Evolutionary conservation across 2,888 invertebrate genomes (phyloP), one percentile per base, ranked within the genome.

Genomic region (Chrysodeixis includens): DNA sequence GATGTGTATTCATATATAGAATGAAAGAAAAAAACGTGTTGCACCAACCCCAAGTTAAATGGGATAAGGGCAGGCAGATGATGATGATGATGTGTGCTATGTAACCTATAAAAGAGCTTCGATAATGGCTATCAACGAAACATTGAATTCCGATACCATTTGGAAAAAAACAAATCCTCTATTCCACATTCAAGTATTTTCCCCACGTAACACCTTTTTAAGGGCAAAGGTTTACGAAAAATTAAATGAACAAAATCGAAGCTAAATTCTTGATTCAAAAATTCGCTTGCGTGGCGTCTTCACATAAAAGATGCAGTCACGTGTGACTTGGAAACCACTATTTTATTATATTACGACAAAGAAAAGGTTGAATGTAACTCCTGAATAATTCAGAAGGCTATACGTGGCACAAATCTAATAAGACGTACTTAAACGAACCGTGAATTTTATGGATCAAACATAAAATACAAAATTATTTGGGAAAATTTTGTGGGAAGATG

Each of bases 381-480:
- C 78, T 92, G 90, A 91, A 92, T 92, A 82, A 92, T 92, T 88
- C 87, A 92, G 90, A 83, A 77, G 78, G 79, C 81, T 85, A 85
- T 84, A 84, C 85, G 84, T 83, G 85, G 82, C 81, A 64, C 67
- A 85, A 89, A 88, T 86, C 86, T 83, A 82, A 84, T 86, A 86
- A 79, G 81, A 82, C 79, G 79, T 84, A 89, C 20, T 20, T 49
- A 10, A 91, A 92, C 90, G 90, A 92, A 91, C 88, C 87, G 88
- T 84, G 80, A 88, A 87, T 85, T 83, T 65, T 68, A 64, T 75
- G 83, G 86, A 86, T 85, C 80, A 81, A 66, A 71, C 40, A 65
- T 61, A 68, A 40, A n/a, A 60, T 30, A 46, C 59, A 53, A 69
- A 54, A 72, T 51, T 49, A 8, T 40, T 30, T 32, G 9, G 32